phyloP scores from a whole-genome alignment of 2,888 invertebrate genomes.

The Saturnia pavonia region DNA sequence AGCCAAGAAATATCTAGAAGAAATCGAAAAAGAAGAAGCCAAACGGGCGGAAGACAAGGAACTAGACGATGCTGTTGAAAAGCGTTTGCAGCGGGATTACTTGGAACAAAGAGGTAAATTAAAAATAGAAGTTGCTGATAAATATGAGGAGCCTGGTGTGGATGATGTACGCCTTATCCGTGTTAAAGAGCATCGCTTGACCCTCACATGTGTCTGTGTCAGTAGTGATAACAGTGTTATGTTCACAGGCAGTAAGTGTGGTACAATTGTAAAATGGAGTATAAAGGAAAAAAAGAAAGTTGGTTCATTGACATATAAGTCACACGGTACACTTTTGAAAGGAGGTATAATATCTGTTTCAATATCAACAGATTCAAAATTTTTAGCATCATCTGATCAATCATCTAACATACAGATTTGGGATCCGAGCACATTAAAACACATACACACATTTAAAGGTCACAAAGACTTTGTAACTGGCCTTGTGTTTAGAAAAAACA shows the following conservation, averaged over 20 bases:
- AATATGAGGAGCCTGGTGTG: conserved; percentile 54
- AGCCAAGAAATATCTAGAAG: conserved; percentile 94
- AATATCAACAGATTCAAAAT: conserved; percentile 90
- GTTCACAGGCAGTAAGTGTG: conserved; percentile 94
- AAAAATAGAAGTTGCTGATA: conserved; percentile 87
- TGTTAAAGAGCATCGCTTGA: conserved; percentile 89
- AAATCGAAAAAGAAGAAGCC: conserved; percentile 91
- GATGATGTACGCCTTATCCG: conserved; percentile 80
- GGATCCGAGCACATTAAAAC: conserved; percentile 89
- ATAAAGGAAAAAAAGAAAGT: conserved; percentile 84
- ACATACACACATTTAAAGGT: conserved; percentile 90
- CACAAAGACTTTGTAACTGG: conserved; percentile 89
- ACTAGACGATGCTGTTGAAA: conserved; percentile 85
- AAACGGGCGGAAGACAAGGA: conserved; percentile 85
- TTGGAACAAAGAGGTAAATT: conserved; percentile 93
- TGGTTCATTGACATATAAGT: conserved; percentile 76
- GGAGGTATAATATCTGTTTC: conserved; percentile 85
- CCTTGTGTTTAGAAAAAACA: conserved; percentile 91
- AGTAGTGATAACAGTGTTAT: conserved; percentile 87
- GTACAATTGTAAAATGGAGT: conserved; percentile 93
- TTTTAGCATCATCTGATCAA: conserved; percentile 83
- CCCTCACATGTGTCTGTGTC: conserved; percentile 91
- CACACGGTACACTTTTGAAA: conserved; percentile 62
- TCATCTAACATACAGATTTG: conserved; percentile 89
- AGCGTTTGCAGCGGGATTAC: conserved; percentile 91